Base-by-base conservation (phyloP, 2,797 vertebrate genomes). In the Rhincodon typus region DNA sequence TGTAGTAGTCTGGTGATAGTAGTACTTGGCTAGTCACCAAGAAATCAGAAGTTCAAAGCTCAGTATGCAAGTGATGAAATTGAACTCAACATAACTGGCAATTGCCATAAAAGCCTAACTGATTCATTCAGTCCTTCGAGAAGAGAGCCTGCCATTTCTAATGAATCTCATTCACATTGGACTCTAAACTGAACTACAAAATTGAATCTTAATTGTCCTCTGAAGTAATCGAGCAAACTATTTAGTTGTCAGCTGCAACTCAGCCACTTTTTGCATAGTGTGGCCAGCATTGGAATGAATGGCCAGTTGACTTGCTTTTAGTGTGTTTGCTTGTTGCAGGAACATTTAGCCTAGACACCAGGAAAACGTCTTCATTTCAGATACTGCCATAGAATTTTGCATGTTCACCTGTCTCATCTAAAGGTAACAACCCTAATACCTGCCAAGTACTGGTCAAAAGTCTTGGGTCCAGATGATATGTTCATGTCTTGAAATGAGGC, bases 131-230 rank as follows among this genome's bases (percentile, higher is more conserved):
- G 66, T 1, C 95, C 96, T 90, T 57, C 15, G 13, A 57, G 87
- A 19, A 34, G 87, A 62, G 12, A 57, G 13, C 6, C 87, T 34
- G 53, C 12, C 30, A 17, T 15, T 19, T 62, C 4, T 10, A 79
- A n/a, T 34, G 0, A 12, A 12, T 62, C 25, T 7, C 4, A 25
- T 1, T 30, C 27, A n/a, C 53, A 62, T 62, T 13, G 87, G 53
- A 17, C 70, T 4, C 57, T 96, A 98, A 97, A 42, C 17, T 34
- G 34, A 97, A 95, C 91, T 17, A 13, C 53, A 21, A 38, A 8
- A 3, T 77, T 77, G 30, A 13, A 17, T 82, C 19, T 82, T 82
- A 79, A 19, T 82, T 42, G n/a, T 15, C 77, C 15, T 4, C n/a
- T 38, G 77, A 82, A 38, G 77, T 38, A 17, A 15, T 15, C n/a